Conservation (phyloP, 2,113 vertebrate genomes). For the Actinemys pallida region DNA sequence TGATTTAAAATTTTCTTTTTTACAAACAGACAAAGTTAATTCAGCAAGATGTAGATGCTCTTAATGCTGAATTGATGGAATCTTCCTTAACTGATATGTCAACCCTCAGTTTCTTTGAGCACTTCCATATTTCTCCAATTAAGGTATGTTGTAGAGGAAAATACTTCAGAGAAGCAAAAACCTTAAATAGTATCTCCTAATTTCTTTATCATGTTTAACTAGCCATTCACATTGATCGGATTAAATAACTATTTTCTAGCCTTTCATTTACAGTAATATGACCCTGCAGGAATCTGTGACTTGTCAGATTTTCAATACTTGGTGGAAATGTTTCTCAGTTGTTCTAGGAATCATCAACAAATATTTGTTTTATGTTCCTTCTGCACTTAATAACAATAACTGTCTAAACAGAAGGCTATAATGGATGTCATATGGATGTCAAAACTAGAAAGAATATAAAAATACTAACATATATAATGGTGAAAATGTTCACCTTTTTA, state of each 20-base stretch:
- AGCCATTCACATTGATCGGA: not conserved
- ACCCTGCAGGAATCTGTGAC: not conserved
- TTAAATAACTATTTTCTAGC: not conserved
- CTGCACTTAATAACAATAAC: slow-evolving; percentile 6
- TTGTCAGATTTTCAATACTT: slow-evolving; percentile 4
- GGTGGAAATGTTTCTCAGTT: slow-evolving; percentile 52
- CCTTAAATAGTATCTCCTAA: not conserved
- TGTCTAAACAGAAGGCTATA: not conserved
- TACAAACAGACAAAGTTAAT: slow-evolving; percentile 86
- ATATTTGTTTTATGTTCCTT: slow-evolving; percentile 24
- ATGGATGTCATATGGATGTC: not conserved
- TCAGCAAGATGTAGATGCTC: slow-evolving; percentile 85
- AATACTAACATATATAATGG: not conserved
- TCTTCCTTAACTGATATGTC: slow-evolving; percentile 88
- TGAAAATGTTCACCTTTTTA: not conserved
- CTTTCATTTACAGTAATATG: not conserved
- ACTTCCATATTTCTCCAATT: slow-evolving; percentile 97
- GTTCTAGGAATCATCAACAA: not conserved
- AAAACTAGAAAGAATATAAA: slow-evolving; percentile 27
- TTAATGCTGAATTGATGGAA: slow-evolving; percentile 90
- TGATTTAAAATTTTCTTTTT: not conserved
- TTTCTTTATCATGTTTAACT: not conserved
- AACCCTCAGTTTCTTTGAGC: slow-evolving; percentile 93
- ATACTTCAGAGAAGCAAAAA: not conserved
- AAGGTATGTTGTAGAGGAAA: slow-evolving; percentile 82